A percentile compares a stretch with the other conserved stretches of the same genome.
Evolutionary conservation across 2,113 vertebrate species (phyloP).

Genomic region (Psephotus haematonotus): DNA sequence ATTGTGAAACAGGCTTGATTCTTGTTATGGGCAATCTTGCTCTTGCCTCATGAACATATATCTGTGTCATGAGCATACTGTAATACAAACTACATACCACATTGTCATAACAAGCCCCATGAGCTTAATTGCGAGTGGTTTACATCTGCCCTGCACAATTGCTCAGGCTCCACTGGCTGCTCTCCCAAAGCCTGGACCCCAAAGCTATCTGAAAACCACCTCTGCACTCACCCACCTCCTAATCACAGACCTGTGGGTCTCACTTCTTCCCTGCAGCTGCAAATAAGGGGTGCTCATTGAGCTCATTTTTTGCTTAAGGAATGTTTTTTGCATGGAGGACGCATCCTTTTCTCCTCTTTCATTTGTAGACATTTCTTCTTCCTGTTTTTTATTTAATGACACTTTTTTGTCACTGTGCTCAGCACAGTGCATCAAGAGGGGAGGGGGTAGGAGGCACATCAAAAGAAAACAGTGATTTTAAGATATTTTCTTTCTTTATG

Average conservation of each 20-base stretch:
- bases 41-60: rapidly evolving
- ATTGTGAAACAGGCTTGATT: not conserved
- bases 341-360: not conserved
- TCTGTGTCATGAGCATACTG: rapidly evolving
- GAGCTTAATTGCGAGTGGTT: not conserved
- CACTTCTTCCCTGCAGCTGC: not conserved
- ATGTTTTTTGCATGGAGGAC: not conserved
- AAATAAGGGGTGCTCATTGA: not conserved
- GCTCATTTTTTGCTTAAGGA: not conserved
- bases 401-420: not conserved
- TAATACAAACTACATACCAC: rapidly evolving
- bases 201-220: not conserved
- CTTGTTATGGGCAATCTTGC: not conserved
- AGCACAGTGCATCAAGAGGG: not conserved
- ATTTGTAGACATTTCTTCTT: not conserved
- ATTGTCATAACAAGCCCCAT: rapidly evolving
- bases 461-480: not conserved
- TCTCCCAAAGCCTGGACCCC: not conserved
- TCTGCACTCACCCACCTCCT: not conserved
- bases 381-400: not conserved
- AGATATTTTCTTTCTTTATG: not conserved
- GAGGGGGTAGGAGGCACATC: not conserved
- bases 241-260: not conserved
- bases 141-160: not conserved
- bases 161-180: not conserved